phyloP scores from a whole-genome alignment of 2,797 vertebrate species.

The Macropus fuliginosus region DNA sequence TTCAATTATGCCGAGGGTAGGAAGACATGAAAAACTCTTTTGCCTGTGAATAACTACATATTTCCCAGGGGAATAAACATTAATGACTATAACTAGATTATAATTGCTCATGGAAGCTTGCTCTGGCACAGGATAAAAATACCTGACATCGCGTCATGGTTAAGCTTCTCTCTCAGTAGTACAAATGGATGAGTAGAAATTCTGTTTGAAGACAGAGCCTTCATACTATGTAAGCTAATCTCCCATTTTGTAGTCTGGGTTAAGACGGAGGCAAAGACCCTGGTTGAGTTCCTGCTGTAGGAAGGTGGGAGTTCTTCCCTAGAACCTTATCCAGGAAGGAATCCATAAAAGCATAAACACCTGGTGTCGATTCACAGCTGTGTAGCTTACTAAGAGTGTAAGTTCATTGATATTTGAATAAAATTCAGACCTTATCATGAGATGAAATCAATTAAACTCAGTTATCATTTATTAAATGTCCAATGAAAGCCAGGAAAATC shows the following conservation, averaged over 20 bases:
- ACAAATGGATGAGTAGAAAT: constrained; percentile 58
- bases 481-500: background rate
- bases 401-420: background rate
- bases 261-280: constrained; percentile 39
- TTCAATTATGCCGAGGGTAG: constrained; percentile 73
- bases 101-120: constrained; percentile 80
- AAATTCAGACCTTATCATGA: background rate
- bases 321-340: background rate
- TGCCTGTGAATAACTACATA: constrained; percentile 79
- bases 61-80: constrained; percentile 82
- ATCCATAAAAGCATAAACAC: background rate
- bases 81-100: constrained; percentile 83
- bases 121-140: constrained; percentile 79
- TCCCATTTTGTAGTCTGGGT: constrained; percentile 40
- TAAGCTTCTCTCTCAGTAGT: constrained; percentile 61
- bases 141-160: constrained; percentile 70
- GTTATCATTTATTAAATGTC: background rate
- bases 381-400: background rate
- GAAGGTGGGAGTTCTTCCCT: background rate
- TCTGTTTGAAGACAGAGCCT: constrained; percentile 33
- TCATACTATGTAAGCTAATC: constrained; percentile 53
- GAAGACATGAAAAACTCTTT: constrained; percentile 77
- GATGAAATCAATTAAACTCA: background rate
- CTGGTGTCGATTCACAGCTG: background rate
- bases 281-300: background rate